Conservation (phyloP, 2,888 invertebrate genomes). For the Lepidocyrtoides sp. region DNA sequence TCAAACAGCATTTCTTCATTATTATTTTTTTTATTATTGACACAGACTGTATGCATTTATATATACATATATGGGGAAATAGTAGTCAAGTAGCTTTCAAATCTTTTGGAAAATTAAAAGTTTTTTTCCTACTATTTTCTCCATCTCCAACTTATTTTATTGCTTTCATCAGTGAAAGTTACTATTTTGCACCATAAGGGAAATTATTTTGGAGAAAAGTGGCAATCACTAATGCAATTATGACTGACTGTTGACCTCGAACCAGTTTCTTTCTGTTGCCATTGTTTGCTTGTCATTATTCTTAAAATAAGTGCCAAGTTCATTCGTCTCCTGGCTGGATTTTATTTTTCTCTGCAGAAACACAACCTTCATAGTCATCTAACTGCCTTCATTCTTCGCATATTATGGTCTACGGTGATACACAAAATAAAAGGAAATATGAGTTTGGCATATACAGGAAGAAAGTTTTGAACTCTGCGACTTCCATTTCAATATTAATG, state of each 20-base stretch:
- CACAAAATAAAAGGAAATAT: no score
- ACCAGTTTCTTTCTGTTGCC: not conserved
- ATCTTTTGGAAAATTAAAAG: not conserved
- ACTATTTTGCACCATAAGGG: not conserved
- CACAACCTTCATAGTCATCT: not conserved
- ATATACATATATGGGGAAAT: no score
- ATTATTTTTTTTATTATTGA: no score
- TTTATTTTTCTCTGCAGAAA: not conserved
- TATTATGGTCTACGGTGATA: no score
- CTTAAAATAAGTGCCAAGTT: slow-evolving; percentile 28
- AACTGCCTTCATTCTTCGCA: not conserved
- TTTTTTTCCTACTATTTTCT: not conserved
- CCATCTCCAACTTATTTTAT: not conserved
- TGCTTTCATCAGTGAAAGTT: no score
- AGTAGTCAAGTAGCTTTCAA: no score
- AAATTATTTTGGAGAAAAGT: not conserved
- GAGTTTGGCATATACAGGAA: not conserved
- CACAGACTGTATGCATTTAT: not conserved
- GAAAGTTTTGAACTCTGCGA: slow-evolving; percentile 41
- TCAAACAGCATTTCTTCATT: no score
- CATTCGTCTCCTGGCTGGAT: not conserved
- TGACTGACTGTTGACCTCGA: slow-evolving; percentile 2
- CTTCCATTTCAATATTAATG: slow-evolving; percentile 45
- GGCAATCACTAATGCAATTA: not conserved
- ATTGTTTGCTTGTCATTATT: not conserved